phyloP scores from a whole-genome alignment of 2,113 vertebrate species.

The Laticauda laticaudata region DNA sequence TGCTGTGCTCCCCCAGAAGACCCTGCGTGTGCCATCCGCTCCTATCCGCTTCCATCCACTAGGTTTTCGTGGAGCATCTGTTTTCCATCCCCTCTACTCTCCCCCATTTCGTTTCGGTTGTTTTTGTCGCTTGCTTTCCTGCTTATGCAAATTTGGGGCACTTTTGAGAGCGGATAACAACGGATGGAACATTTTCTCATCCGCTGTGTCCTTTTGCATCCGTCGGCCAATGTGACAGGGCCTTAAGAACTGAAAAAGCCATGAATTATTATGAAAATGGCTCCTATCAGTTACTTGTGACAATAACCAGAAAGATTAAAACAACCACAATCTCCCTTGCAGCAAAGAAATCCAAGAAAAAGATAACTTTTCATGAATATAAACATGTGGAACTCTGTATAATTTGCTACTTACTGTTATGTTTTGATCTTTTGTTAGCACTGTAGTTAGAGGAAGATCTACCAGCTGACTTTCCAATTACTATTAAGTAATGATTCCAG shows the following conservation, averaged over 20 bases:
- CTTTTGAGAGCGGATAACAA: no score
- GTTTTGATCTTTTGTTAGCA: neutral
- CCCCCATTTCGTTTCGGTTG: no score
- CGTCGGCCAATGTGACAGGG: no score
- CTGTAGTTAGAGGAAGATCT: neutral
- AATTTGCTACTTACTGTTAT: neutral
- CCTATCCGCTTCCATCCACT: no score
- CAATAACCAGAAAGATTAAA: neutral
- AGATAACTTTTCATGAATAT: neutral
- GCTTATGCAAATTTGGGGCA: no score
- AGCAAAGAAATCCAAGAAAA: neutral
- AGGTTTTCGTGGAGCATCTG: no score
- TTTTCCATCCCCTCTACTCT: no score
- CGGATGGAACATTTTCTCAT: no score
- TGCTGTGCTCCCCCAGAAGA: no score
- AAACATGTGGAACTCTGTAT: neutral
- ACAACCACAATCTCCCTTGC: neutral
- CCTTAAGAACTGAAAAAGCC: neutral
- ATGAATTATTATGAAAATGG: neutral
- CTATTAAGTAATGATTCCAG: neutral
- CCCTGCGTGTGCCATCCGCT: no score
- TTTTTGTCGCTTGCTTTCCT: no score
- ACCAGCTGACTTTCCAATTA: neutral
- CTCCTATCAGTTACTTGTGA: neutral
- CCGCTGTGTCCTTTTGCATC: no score